A percentile compares a stretch with the other conserved stretches of the same genome.
Conservation (phyloP, 2,888 invertebrate species). For the Leucophenga maculata region DNA sequence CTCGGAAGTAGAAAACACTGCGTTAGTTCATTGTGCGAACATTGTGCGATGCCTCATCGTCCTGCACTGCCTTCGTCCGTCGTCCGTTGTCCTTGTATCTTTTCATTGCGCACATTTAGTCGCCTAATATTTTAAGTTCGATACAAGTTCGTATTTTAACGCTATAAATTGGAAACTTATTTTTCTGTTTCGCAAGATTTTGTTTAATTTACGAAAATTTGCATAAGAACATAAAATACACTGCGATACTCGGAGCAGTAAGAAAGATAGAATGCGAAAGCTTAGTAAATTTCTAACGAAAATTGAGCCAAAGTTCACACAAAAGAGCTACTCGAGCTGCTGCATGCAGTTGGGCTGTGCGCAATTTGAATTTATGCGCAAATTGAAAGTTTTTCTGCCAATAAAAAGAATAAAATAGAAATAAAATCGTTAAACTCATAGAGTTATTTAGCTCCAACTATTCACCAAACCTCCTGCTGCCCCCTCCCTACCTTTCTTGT, state of each 20-base stretch:
- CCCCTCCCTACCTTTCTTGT: constrained; percentile 12
- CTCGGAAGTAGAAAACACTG: background rate
- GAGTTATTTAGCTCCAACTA: constrained; percentile 53
- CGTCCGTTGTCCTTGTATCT: constrained; percentile 33
- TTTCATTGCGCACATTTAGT: constrained; percentile 28
- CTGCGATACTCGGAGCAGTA: background rate
- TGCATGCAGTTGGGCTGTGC: constrained; percentile 56
- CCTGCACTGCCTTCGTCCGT: constrained; percentile 8
- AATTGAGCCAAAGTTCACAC: constrained; percentile 61
- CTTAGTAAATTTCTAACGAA: constrained; percentile 31
- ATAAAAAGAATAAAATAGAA: background rate
- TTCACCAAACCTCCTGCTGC: constrained; percentile 62
- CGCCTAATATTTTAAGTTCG: constrained; percentile 54
- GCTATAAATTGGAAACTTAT: constrained; percentile 59
- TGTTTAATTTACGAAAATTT: constrained; percentile 63
- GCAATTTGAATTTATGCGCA: constrained; percentile 61
- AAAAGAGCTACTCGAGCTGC: constrained; percentile 24
- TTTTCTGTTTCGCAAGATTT: constrained; percentile 64
- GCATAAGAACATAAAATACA: constrained; percentile 60
- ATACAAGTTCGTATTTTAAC: constrained; percentile 50
- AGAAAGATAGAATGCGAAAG: background rate
- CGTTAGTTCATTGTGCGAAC: background rate
- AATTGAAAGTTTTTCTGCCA: constrained; percentile 58
- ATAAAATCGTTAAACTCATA: background rate
- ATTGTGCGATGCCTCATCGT: constrained; percentile 1